Conservation (phyloP, 2,888 invertebrate species). For the Diaphora mendica region DNA sequence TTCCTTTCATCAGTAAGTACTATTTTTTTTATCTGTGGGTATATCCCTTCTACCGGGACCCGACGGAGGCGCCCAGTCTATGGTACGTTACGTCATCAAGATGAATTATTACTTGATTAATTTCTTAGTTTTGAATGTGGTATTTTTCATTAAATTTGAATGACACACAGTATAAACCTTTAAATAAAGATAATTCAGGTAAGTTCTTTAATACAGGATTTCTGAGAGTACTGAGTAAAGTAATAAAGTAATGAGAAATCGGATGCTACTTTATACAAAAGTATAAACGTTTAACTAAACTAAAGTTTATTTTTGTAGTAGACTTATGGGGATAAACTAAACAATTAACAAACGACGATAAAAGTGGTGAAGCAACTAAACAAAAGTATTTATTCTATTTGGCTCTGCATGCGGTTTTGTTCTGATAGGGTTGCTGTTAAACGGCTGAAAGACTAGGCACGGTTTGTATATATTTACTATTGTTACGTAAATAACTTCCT, state of each 20-base stretch:
- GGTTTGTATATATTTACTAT: no score
- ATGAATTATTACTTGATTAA: background rate
- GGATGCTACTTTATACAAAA: background rate
- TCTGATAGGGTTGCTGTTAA: background rate
- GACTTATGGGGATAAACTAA: background rate
- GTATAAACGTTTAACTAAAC: no score
- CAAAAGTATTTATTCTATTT: background rate
- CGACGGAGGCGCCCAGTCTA: no score
- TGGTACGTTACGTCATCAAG: background rate
- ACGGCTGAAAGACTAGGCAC: background rate
- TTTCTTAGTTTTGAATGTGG: no score
- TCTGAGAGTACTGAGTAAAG: background rate
- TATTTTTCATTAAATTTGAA: no score
- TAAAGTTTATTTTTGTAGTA: background rate
- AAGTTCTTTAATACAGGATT: no score
- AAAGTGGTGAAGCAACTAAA: background rate
- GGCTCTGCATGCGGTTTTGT: background rate
- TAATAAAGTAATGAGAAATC: background rate
- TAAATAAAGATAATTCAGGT: no score
- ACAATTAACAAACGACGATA: background rate
- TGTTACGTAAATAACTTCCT: no score
- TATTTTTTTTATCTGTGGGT: no score
- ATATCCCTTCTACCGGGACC: no score
- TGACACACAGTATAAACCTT: no score
- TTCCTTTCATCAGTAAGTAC: no score